Conservation (phyloP, 2,797 vertebrate species). For the Acanthurus lineatus region DNA sequence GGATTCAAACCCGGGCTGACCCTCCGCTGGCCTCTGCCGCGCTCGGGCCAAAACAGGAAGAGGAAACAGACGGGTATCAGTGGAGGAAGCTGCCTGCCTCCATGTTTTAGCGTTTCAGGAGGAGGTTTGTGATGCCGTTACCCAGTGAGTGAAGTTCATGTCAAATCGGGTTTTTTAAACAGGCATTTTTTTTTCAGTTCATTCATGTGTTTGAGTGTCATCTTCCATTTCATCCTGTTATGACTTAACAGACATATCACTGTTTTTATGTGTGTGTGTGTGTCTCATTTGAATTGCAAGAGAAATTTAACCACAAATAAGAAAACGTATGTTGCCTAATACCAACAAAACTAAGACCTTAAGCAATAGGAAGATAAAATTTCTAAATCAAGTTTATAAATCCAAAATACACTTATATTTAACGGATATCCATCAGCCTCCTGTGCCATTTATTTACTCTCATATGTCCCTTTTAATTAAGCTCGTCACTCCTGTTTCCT, state of each 20-base stretch:
- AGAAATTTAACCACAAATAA: background rate
- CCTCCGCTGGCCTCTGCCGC: conserved; percentile 63
- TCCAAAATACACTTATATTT: background rate
- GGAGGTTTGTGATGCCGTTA: background rate
- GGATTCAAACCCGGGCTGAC: conserved; percentile 79
- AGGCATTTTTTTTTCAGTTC: background rate
- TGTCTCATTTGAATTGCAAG: background rate
- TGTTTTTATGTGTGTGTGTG: too few relatives aligned
- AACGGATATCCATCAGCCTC: too few relatives aligned
- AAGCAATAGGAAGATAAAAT: background rate
- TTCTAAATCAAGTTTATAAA: background rate
- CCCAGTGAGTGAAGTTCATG: background rate
- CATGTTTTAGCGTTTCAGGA: conserved; percentile 5
- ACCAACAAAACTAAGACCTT: background rate
- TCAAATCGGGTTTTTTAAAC: too few relatives aligned
- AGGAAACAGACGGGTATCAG: conserved; percentile 82
- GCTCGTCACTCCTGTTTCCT: background rate
- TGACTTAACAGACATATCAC: background rate
- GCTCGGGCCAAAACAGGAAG: conserved; percentile 78
- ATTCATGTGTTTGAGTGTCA: background rate
- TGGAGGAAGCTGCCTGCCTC: conserved; percentile 64
- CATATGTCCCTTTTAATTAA: background rate
- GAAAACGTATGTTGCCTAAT: background rate
- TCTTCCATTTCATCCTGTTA: background rate
- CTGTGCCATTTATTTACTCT: background rate